phyloP scores from a whole-genome alignment of 2,797 vertebrate species.

The Selene dorsalis region DNA sequence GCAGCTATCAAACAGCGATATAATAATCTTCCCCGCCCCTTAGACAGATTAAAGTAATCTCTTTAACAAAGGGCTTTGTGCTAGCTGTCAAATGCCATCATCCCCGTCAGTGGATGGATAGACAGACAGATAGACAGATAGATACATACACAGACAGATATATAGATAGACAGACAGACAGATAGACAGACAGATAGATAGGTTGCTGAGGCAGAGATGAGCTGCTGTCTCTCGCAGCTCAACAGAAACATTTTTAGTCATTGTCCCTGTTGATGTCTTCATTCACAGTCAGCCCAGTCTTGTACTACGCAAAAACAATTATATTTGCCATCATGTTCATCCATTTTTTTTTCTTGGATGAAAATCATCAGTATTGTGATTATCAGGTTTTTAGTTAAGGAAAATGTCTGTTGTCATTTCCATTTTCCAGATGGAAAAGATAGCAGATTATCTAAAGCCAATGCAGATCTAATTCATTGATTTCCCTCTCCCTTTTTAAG shows the following conservation, averaged over 20 bases:
- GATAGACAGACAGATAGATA: background rate
- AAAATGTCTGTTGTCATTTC: background rate
- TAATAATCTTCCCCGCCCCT: slow-evolving; percentile 60
- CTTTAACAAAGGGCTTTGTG: slow-evolving; percentile 82
- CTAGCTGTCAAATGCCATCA: slow-evolving; percentile 71
- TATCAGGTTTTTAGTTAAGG: background rate
- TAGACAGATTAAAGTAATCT: slow-evolving; percentile 78
- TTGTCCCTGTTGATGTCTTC: background rate
- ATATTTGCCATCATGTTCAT: background rate
- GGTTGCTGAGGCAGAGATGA: background rate
- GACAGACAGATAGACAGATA: background rate
- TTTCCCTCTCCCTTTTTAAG: background rate
- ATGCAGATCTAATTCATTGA: background rate
- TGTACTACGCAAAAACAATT: background rate
- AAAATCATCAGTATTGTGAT: background rate
- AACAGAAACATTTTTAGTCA: slow-evolving; percentile 5
- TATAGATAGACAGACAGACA: background rate
- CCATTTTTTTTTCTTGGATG: background rate
- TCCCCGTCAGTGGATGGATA: slow-evolving; percentile 17
- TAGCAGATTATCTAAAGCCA: background rate
- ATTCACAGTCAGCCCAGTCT: background rate
- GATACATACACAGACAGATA: background rate
- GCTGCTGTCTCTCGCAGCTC: background rate
- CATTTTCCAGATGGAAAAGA: no score
- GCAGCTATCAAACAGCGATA: slow-evolving; percentile 44